Base-by-base conservation (phyloP, 2,113 vertebrate genomes). In the Ophiodon elongatus region DNA sequence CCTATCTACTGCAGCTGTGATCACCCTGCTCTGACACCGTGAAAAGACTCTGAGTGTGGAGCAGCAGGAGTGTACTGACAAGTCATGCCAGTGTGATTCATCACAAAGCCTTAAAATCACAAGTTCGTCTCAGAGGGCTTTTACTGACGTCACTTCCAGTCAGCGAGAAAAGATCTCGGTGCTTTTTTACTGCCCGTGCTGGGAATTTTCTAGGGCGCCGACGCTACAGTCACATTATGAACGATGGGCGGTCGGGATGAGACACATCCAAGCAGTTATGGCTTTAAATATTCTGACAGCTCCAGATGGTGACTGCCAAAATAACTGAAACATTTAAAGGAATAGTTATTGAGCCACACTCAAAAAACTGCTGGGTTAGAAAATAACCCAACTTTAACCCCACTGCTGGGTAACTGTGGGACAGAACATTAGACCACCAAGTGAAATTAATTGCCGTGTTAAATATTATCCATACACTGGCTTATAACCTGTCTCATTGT, bases 61-160 rank as follows among this genome's bases (percentile, higher is more conserved):
- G 60, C 10, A 76, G 43, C 71, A 79, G 60, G 65, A 45, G 23
- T 64, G 66, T 37, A 31, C 52, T 62, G 76, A 69, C 82, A 85
- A 79, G 57, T 76, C 27, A 47, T 56, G 33, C 83, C 73, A 72
- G 73, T 73, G 33, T 85, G 85, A 83, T 86, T 85, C 83, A 83
- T 83, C 86, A 78, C 79, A 83, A 84, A 86, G 47, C 76, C 43
- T 59, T 23, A n/a, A 79, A 73, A 78, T 88, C 83, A 83, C 90
- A 85, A 47, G 72, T 80, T 80, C 82, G 56, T 85, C 86, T 89
- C 89, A 21, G 71, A 84, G 85, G 81, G 33, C 25, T 79, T 80
- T 83, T 73, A 68, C 29, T 89, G 75, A 89, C 65, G 77, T 86
- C 77, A 89, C 78, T 85, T 84, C 66, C 79, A 88, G n/a, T 72